Base-by-base conservation (phyloP, 1,140 invertebrate genomes). In the Cherax destructor region DNA sequence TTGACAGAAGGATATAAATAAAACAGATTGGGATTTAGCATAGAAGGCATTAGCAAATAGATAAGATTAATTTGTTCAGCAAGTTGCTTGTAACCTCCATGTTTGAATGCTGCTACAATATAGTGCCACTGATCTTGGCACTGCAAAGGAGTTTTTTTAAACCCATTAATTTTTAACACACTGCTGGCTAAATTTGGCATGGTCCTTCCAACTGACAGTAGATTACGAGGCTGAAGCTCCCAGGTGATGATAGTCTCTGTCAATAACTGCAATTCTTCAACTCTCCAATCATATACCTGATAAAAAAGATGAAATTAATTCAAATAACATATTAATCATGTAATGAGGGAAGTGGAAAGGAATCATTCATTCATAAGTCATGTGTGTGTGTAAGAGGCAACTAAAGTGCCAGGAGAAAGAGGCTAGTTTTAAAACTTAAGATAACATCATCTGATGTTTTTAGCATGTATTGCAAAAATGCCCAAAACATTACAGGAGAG, bases 61-160 rank as follows among this genome's bases (percentile, higher is more conserved):
- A 91, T 79, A 10, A 91, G 74, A 41, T 77, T 72, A 3, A 91
- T n/a, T 18, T 91, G 89, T 10, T 80, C 56, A 21, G 49, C 24
- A 72, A 91, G 83, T 16, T 91, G 72, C 61, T n/a, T 69, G 24
- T 91, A 91, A 10, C 89, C 89, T 24, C 89, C 89, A 52, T 78
- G 47, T 18, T 21, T 61, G 77, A 79, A 91, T 65, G 89, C 49
- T 41, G 89, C 49, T 50, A 86, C 89, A 24, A 86, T 18, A 72
- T 91, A 91, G 4, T 79, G 56, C 89, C 89, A 91, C 9, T 78
- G 83, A 11, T 91, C 83, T 47, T 69, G 76, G 77, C 89, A 91
- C 83, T 80, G 89, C 74, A 52, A 7, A 6, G 83, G 47, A 41
- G 74, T 85, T 69, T 91, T 91, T 24, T 65, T 50, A 69, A 78